Percentiles rank a stretch among this genome's conserved stretches.
Conservation (phyloP, 1,140 invertebrate genomes). For the Drosophila littoralis region DNA sequence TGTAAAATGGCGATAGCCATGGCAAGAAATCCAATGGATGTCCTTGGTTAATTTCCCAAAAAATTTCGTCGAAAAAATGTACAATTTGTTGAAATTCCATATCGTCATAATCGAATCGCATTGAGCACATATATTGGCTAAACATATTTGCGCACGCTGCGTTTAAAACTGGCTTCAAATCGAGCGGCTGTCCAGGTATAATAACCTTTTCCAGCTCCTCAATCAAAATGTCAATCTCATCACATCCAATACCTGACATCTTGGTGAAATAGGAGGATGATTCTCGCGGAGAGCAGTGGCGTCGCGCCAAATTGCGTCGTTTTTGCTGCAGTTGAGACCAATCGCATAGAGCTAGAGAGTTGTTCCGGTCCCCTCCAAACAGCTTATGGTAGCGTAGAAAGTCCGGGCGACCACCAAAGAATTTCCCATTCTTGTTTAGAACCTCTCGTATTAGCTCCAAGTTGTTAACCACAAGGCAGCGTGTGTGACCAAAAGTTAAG, state of each 20-base stretch:
- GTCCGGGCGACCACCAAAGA: conserved; percentile 92
- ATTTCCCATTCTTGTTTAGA: conserved; percentile 91
- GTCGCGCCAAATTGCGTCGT: conserved; percentile 90
- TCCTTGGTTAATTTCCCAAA: conserved; percentile 95
- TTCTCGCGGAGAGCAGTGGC: conserved; percentile 90
- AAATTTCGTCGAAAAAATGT: conserved; percentile 92
- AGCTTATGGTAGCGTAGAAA: conserved; percentile 90
- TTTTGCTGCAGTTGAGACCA: conserved; percentile 91
- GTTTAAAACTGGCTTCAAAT: conserved; percentile 88
- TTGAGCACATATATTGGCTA: conserved; percentile 92
- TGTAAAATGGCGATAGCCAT: conserved; percentile 90
- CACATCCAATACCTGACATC: conserved; percentile 87
- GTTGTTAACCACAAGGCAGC: conserved; percentile 92
- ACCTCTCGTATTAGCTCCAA: conserved; percentile 91
- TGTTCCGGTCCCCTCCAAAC: conserved; percentile 90
- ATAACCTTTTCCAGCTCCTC: conserved; percentile 85
- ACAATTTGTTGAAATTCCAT: conserved; percentile 88
- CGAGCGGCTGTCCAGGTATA: conserved; percentile 77
- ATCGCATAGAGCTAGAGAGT: conserved; percentile 85
- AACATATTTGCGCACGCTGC: conserved; percentile 93
- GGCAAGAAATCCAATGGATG: conserved; percentile 95
- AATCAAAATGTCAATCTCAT: conserved; percentile 87
- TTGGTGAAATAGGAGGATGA: conserved; percentile 89
- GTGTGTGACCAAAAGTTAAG: conserved; percentile 88
- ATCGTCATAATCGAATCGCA: conserved; percentile 89